Conservation (phyloP, 2,797 vertebrate species). For the Crocidura indochinensis region DNA sequence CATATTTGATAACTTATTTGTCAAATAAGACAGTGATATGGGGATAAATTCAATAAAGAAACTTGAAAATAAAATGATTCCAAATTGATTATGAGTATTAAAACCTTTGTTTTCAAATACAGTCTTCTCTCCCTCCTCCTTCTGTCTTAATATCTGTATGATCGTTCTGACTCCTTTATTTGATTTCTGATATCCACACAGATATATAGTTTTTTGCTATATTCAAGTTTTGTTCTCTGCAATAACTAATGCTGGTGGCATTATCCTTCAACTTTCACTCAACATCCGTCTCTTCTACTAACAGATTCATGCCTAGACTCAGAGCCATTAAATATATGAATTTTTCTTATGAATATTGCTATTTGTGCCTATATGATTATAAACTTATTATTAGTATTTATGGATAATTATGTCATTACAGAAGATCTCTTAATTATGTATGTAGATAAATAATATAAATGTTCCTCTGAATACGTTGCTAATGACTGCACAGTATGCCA, state of each 20-base stretch:
- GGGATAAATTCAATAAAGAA: background rate
- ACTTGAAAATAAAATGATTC: background rate
- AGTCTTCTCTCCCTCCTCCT: no score
- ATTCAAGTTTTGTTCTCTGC: background rate
- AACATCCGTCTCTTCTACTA: background rate
- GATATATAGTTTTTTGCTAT: background rate
- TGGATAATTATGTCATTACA: background rate
- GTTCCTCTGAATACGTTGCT: no score
- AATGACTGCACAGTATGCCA: no score
- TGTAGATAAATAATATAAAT: no score
- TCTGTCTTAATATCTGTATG: no score
- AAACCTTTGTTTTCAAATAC: background rate
- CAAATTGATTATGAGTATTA: background rate
- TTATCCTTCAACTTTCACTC: background rate
- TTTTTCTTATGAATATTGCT: background rate
- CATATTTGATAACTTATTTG: background rate
- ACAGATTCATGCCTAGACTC: background rate
- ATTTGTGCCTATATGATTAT: background rate
- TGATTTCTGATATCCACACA: background rate
- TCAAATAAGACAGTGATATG: background rate
- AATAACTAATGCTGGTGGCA: background rate
- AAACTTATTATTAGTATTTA: background rate
- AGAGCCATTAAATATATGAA: background rate
- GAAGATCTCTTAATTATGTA: background rate
- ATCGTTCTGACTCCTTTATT: background rate